Evolutionary conservation across 1,140 invertebrate genomes (phyloP), one percentile per base, ranked within the genome.

Genomic region (Leucophenga varia): DNA sequence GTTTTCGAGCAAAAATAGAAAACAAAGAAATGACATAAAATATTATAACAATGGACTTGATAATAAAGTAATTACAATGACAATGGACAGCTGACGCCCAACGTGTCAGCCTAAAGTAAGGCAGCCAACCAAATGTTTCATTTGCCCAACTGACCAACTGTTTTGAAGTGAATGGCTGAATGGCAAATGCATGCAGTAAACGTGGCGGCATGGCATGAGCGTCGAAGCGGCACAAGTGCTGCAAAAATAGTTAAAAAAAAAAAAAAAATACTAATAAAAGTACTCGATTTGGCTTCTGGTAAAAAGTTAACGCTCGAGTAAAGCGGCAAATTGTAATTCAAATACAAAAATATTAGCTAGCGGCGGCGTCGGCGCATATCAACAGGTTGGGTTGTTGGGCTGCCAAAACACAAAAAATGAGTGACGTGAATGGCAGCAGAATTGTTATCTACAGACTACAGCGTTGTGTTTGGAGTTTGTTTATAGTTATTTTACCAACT

Each of bases 341-440:
- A 63, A 67, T 59, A 56, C 63, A 67, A 63, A 67, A 59, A 56
- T 46, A 63, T 68, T 63, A 56, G 51, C 42, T 59, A 67, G 51
- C 63, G 47, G n/a, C n/a, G n/a, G n/a, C n/a, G n/a, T n/a, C n/a
- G n/a, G 63, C 50, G 63, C 63, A 67, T 67, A 67, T 67, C 63
- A 67, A 67, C 63, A 68, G 63, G n/a, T n/a, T n/a, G n/a, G n/a
- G n/a, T n/a, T n/a, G n/a, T n/a, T n/a, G n/a, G n/a, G n/a, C n/a
- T n/a, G n/a, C n/a, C n/a, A n/a, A n/a, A n/a, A n/a, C n/a, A n/a
- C n/a, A n/a, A n/a, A n/a, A n/a, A n/a, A n/a, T n/a, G n/a, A n/a
- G n/a, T n/a, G n/a, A n/a, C n/a, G n/a, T n/a, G n/a, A n/a, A n/a
- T n/a, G n/a, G n/a, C n/a, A n/a, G n/a, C n/a, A n/a, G n/a, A n/a